Evolutionary conservation across 2,888 invertebrate species (phyloP).

Genomic region (Tanytarsus gracilentus): DNA sequence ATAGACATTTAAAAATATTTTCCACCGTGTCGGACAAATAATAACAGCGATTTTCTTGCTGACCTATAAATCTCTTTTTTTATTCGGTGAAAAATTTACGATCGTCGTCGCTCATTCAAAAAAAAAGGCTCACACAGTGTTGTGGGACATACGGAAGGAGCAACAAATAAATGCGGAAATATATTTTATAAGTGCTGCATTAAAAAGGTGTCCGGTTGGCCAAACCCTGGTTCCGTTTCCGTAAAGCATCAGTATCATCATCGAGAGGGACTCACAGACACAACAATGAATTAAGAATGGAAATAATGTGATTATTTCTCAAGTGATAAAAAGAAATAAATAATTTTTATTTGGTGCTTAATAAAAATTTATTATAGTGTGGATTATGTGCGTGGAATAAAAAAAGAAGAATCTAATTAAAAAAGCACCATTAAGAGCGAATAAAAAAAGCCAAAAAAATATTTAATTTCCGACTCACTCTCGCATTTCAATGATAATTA

Average conservation of each 20-base stretch:
- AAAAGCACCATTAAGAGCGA: background rate
- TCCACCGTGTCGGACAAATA: too few species aligned
- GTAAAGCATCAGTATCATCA: constrained; percentile 23
- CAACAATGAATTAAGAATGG: background rate
- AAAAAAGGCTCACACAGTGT: background rate
- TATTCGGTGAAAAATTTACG: constrained; percentile 3
- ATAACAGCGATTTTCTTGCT: background rate
- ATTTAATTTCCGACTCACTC: background rate
- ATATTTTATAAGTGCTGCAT: constrained; percentile 26
- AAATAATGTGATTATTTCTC: constrained; percentile 9
- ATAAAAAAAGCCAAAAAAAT: background rate
- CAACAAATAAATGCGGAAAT: constrained; percentile 28
- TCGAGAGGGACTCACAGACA: background rate
- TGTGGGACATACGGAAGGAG: constrained; percentile 4
- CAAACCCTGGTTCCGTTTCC: constrained; percentile 18
- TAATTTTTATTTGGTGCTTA: constrained; percentile 5
- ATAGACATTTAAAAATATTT: too few species aligned
- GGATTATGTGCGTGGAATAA: background rate
- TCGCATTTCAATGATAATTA: background rate
- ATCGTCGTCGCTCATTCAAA: background rate
- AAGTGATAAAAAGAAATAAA: background rate
- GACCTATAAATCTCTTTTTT: background rate
- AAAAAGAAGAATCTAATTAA: too few species aligned
- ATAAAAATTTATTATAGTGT: constrained; percentile 1
- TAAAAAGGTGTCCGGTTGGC: constrained; percentile 24